Base-by-base conservation (phyloP, 2,113 vertebrate species). In the Rousettus leschenaultii region DNA sequence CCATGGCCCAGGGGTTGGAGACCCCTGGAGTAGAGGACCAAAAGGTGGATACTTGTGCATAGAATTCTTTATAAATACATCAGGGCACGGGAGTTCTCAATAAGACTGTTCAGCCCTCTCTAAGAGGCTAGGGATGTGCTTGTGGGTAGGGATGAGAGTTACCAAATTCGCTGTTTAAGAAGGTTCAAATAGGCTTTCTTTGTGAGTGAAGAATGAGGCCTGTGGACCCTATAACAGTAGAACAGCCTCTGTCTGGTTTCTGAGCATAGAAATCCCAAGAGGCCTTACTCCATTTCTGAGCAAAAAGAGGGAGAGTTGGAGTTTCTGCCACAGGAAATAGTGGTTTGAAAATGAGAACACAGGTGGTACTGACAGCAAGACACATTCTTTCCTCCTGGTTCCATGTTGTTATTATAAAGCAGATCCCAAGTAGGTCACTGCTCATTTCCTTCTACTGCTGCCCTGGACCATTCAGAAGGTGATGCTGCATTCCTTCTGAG, bases 281-380 rank as follows among this genome's bases (percentile, higher is more conserved):
- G 91, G 22, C 80, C 43, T 89, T 48, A 16, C 18, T 57, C 35
- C 9, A 40, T 53, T 57, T 78, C n/a, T 94, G 70, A 92, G 63
- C 35, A 48, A 71, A 94, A 83, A 53, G 88, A 78, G 14, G 78
- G 24, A 91, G 53, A 95, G 53, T 55, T 45, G 61, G 53, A 51
- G 66, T n/a, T 84, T 92, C 85, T 48, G 71, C 70, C 75, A 83
- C 89, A 95, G 95, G 92, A 97, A 97, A 24, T 19, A 19, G 93
- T 80, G 35, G 85, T 96, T 85, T 97, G 89, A 71, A 96, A 95
- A 96, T 53, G 59, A 89, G 88, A 95, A 11, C 91, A 55, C 73
- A 91, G 68, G 68, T 94, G 91, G 9, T 59, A 26, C 51, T 55
- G 24, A 65, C 30, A 38, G 33, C 35, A 14, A 83, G 57, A 40